Evolutionary conservation across 1,140 invertebrate species (phyloP).

Genomic region (Aphelenchoides besseyi): DNA sequence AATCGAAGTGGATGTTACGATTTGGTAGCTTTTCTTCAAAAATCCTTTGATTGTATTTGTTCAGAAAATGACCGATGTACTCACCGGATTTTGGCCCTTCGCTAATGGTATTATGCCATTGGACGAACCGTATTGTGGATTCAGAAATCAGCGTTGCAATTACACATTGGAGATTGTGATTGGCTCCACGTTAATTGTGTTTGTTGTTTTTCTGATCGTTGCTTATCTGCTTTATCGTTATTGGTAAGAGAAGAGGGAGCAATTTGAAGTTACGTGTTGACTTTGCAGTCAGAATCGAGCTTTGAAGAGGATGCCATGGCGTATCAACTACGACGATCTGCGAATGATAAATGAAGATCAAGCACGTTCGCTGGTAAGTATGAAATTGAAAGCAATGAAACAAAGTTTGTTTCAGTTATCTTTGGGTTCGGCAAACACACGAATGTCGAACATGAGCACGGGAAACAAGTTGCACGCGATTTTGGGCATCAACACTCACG

Average conservation of each 20-base stretch:
- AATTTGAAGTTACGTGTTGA: neutral
- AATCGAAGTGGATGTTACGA: slow-evolving; percentile 59
- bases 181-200: slow-evolving; percentile 39
- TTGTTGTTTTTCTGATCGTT: slow-evolving; percentile 44
- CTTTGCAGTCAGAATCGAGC: slow-evolving; percentile 52
- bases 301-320: slow-evolving; percentile 60
- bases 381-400: neutral
- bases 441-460: slow-evolving; percentile 55
- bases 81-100: slow-evolving; percentile 61
- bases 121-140: slow-evolving; percentile 59
- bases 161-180: slow-evolving; percentile 56
- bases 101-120: slow-evolving; percentile 52
- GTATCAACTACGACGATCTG: slow-evolving; percentile 57
- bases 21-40: slow-evolving; percentile 40
- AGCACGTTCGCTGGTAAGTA: slow-evolving; percentile 50
- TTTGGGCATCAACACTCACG: slow-evolving; percentile 59
- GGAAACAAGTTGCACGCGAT: slow-evolving; percentile 56
- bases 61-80: slow-evolving; percentile 58
- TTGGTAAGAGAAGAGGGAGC: slow-evolving; percentile 51
- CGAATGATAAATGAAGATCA: slow-evolving; percentile 61
- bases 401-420: slow-evolving; percentile 46
- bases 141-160: slow-evolving; percentile 47
- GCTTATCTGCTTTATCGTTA: slow-evolving; percentile 41
- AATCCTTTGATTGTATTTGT: neutral
- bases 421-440: slow-evolving; percentile 55